phyloP scores from a whole-genome alignment of 2,888 invertebrate genomes.

The Plebejus anna region DNA sequence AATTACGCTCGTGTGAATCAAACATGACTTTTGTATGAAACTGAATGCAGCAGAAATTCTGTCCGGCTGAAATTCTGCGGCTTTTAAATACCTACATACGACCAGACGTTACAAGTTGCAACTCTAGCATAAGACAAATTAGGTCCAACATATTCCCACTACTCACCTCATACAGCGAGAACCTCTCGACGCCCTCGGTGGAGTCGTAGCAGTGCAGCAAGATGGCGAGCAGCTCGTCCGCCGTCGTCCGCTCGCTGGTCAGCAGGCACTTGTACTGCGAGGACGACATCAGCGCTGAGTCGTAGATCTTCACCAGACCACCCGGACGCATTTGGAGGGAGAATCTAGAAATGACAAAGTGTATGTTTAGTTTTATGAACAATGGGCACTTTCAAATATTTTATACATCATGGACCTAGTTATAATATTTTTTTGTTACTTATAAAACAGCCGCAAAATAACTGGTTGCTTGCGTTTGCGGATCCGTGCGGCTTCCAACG shows the following conservation, averaged over 20 bases:
- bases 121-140: too few species aligned
- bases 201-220: conserved; percentile 92
- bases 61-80: too few species aligned
- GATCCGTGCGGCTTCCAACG: neutral
- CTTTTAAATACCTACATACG: too few species aligned
- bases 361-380: neutral
- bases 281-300: conserved; percentile 93
- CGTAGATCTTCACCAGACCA: conserved; percentile 95
- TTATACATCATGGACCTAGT: too few species aligned
- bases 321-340: conserved; percentile 93
- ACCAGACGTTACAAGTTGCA: too few species aligned
- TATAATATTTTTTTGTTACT: neutral
- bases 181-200: conserved; percentile 90
- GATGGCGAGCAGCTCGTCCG: conserved; percentile 91
- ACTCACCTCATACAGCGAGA: conserved; percentile 91
- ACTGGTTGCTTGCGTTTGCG: neutral
- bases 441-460: neutral
- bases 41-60: too few species aligned
- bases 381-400: too few species aligned
- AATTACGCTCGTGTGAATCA: too few species aligned
- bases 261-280: conserved; percentile 95
- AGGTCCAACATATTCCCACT: too few species aligned
- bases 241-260: conserved; percentile 93
- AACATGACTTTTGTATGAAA: too few species aligned
- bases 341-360: conserved; percentile 80